Base-by-base conservation (phyloP, 1,140 invertebrate genomes). In the Cataglyphis hispanica region DNA sequence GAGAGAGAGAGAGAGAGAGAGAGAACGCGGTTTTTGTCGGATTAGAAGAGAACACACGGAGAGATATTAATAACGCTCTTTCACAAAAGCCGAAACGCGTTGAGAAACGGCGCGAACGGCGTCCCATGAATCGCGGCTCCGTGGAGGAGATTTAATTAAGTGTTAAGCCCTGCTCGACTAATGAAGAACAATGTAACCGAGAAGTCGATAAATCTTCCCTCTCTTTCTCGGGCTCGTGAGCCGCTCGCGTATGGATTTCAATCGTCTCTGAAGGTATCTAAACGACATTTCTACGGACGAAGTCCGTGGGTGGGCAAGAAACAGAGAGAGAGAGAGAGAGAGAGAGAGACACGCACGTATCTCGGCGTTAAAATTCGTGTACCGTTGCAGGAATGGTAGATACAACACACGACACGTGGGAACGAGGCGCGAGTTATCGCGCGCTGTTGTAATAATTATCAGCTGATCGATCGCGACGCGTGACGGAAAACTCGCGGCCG, bases 281-380 rank as follows among this genome's bases (percentile, higher is more conserved):
- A 77, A 43, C 37, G 66, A 69, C 50, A 53, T 58, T 70, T 43
- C 77, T 64, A 70, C 34, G 34, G 22, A 72, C 66, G 19, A 27
- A 56, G 80, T 80, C n/a, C n/a, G 89, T 90, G 86, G 87, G 89
- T 66, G 56, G 70, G 72, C 19, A 19, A 50, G 13, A 50, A 3
- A 50, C 46, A 69, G 37, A 70, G 61, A 67, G 27, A 63, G 7
- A 43, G 64, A 78, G 43, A 43, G 64, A 78, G 43, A 70, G 67
- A 69, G 37, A 70, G 67, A 70, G 61, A 61, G 27, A 53, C 27
- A 27, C 72, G 66, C 63, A 19, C 8, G 43, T 75, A 84, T 13
- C 22, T 46, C 63, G 70, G 25, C 74, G 88, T 87, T 90, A 89
- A 90, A 90, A 89, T 80, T 90, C 81, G 78, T 66, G 80, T 89